Base-by-base conservation (phyloP, 2,113 vertebrate genomes). In the Ammodytes marinus region DNA sequence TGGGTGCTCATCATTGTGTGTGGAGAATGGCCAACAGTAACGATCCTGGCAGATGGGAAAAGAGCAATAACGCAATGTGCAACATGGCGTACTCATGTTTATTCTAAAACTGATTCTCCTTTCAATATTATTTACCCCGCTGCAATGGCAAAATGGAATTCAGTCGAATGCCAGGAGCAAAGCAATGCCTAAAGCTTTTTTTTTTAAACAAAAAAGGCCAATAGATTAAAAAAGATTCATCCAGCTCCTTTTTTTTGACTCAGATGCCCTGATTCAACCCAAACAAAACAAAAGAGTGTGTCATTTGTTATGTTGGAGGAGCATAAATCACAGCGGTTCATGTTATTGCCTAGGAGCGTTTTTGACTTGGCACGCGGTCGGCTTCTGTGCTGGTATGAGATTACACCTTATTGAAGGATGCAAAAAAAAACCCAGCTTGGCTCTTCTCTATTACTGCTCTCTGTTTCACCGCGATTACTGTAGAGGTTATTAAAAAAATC, bases 401-500 rank as follows among this genome's bases (percentile, higher is more conserved):
- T 92, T 84, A 80, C 50, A 49, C 75, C 43, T 82, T 74, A 68
- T 67, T 84, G 75, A 84, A 76, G 77, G 58, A 81, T 85, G 59
- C 43, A 43, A 74, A 75, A 86, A 87, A 86, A 80, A 74, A 60
- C n/a, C n/a, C 82, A 69, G 53, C 69, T 59, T 42, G 80, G 75
- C 78, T 87, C 65, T 72, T 76, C 69, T 80, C 68, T 69, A 81
- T 77, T 86, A 82, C 76, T 57, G 54, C 80, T 89, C 68, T 76
- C 76, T 86, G 82, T 79, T 89, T 86, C 50, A 80, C 65, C 40
- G 70, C 46, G 83, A 89, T 90, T 87, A 27, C 27, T 27, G 27
- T 27, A 85, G 60, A 89, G 72, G 76, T 87, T 89, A 87, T 82
- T 84, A 72, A 86, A 81, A 84, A 83, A 85, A 85, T 66, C 50